A percentile compares a stretch with the other conserved stretches of the same genome.
These are phyloP conservation scores for Craterocephalus amniculus DNA, from an alignment of 2,797 vertebrate species.

Conservation along the genomic window DNA sequence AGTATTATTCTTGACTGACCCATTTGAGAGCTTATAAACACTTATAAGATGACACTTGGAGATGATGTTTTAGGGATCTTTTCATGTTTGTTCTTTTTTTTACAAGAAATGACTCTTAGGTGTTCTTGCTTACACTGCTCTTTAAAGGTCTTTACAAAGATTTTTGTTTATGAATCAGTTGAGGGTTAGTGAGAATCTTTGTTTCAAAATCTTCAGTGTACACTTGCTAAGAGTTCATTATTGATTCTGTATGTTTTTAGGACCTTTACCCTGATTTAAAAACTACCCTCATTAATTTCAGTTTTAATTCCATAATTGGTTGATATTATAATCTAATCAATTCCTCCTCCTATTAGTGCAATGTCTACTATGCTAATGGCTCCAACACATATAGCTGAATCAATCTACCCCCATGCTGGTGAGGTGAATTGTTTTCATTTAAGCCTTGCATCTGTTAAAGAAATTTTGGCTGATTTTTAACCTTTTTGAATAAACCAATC, in stretches of 20 bases:
- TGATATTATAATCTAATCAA: neutral
- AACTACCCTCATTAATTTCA: neutral
- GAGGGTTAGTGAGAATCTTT: neutral
- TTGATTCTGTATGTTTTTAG: neutral
- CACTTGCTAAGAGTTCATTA: neutral
- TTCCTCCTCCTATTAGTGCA: neutral
- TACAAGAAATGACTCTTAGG: neutral
- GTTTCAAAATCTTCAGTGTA: neutral
- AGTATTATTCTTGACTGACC: no score
- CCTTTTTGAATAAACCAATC: neutral
- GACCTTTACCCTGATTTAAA: neutral
- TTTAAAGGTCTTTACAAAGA: neutral
- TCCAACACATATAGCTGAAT: constrained; percentile 6
- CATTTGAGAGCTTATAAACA: neutral
- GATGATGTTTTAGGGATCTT: neutral
- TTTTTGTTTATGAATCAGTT: neutral
- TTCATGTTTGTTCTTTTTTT: neutral
- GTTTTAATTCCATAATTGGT: neutral
- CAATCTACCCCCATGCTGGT: neutral
- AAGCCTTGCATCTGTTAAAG: neutral
- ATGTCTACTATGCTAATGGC: neutral
- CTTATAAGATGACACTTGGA: neutral
- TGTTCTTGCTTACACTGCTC: neutral
- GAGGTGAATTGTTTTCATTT: neutral
- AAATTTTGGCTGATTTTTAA: neutral